Evolutionary conservation across 2,888 invertebrate species (phyloP).

Genomic region (Rambutsinella grinnellia): DNA sequence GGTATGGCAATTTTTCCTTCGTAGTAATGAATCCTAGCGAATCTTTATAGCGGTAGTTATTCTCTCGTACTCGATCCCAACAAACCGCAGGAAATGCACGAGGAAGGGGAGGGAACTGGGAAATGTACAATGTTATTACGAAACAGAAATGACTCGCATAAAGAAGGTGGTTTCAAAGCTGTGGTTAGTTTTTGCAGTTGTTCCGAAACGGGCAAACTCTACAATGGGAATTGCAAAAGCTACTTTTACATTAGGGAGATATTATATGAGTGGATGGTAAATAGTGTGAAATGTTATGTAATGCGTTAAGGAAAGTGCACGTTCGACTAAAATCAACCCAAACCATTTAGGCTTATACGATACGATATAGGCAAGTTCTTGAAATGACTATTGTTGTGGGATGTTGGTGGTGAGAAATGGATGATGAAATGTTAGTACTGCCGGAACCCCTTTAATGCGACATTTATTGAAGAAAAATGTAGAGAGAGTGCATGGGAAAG

Average conservation of each 20-base stretch:
- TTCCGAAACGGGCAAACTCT: no score
- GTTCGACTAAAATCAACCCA: background rate
- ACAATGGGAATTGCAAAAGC: no score
- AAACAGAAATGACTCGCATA: no score
- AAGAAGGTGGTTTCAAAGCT: no score
- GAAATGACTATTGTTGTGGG: no score
- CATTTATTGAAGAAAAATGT: constrained; percentile 58
- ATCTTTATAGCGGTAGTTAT: no score
- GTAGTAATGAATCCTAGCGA: background rate
- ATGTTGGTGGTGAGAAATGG: constrained; percentile 26
- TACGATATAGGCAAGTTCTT: no score
- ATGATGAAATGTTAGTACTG: constrained; percentile 45
- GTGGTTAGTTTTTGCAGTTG: no score
- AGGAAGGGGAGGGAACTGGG: background rate
- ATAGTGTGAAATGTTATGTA: constrained; percentile 9
- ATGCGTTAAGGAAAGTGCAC: background rate
- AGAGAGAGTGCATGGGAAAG: constrained; percentile 13
- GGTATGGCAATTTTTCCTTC: background rate
- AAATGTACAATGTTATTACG: no score
- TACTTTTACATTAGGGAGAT: background rate
- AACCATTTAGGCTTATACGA: background rate
- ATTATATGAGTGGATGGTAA: background rate
- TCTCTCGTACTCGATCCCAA: no score
- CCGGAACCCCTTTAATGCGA: constrained; percentile 44
- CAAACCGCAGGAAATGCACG: background rate